phyloP scores from a whole-genome alignment of 2,113 vertebrate species.

The Aix galericulata region DNA sequence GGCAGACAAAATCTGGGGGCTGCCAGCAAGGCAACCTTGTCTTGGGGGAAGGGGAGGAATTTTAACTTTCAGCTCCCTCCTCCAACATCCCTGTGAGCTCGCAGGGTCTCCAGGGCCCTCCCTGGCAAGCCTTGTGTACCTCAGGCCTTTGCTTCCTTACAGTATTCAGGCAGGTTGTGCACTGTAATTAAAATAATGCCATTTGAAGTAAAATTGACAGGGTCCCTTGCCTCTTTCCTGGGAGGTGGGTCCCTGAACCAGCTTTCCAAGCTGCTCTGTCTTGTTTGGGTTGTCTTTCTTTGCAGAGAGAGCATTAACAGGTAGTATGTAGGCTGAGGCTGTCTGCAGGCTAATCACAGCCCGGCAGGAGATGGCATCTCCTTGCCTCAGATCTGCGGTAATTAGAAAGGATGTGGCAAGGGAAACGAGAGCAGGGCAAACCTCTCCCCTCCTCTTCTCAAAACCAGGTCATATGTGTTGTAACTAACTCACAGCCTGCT shows the following conservation, averaged over 20 bases:
- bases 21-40: not conserved
- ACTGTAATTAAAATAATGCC: not conserved
- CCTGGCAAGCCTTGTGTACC: not conserved
- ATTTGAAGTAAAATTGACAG: not conserved
- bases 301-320: not conserved
- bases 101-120: not conserved
- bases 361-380: not conserved
- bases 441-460: not conserved
- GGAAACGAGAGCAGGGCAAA: not conserved
- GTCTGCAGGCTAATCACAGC: constrained; percentile 11
- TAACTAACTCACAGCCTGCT: not conserved
- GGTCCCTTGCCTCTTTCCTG: not conserved
- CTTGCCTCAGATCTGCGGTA: not conserved
- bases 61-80: not conserved
- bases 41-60: too few species aligned
- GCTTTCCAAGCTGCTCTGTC: not conserved
- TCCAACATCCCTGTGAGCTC: not conserved
- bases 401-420: not conserved
- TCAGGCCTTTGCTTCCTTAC: not conserved
- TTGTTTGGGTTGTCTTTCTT: not conserved
- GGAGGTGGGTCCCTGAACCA: not conserved
- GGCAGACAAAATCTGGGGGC: not conserved
- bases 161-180: not conserved
- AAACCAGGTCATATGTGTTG: not conserved
- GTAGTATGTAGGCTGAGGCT: constrained; percentile 5